A percentile compares a stretch with the other conserved stretches of the same genome.
Evolutionary conservation across 2,888 invertebrate genomes (phyloP).

Genomic region (Siphlonurus alternatus): DNA sequence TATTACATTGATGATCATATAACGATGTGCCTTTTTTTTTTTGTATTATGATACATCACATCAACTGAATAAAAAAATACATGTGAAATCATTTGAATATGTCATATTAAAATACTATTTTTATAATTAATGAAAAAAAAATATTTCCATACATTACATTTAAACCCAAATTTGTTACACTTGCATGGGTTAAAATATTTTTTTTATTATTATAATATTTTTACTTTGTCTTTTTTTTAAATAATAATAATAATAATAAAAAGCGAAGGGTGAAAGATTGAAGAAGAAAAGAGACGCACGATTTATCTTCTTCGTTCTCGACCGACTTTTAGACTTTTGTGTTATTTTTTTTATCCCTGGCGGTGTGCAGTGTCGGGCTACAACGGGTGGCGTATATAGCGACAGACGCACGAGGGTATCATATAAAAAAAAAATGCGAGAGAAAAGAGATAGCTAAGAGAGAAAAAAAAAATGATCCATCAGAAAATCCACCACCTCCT

Average conservation of each 20-base stretch:
- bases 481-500: no score
- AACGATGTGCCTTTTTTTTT: no score
- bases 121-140: no score
- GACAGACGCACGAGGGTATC: not conserved
- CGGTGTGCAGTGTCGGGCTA: not conserved
- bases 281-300: not conserved
- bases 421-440: not conserved
- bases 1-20: no score
- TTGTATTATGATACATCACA: no score
- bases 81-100: no score
- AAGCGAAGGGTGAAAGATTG: not conserved
- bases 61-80: no score
- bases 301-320: not conserved
- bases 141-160: no score
- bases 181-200: no score
- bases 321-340: not conserved
- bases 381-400: not conserved
- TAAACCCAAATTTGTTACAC: no score
- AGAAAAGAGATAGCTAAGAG: not conserved
- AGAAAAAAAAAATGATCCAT: not conserved
- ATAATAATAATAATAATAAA: not conserved
- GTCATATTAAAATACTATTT: no score
- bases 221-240: not conserved
- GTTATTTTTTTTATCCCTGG: not conserved
- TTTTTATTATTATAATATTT: no score